Base-by-base conservation (phyloP, 2,797 vertebrate genomes). In the Avahi laniger region DNA sequence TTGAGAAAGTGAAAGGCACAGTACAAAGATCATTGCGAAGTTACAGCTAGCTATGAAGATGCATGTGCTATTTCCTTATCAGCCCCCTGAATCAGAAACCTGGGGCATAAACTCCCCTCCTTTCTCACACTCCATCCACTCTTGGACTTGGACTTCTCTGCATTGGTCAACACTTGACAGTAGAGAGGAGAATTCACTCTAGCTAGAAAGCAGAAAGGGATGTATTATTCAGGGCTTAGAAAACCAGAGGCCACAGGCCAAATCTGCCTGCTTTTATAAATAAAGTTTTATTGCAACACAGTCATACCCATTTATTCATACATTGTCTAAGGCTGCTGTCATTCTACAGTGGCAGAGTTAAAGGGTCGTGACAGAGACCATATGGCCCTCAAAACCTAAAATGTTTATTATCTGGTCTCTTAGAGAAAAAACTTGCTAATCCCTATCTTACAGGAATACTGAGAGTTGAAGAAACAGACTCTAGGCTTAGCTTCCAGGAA, bases 231-330 rank as follows among this genome's bases (percentile, higher is more conserved):
- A 70, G 20, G 20, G 11, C 1, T 70, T 12, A 65, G 15, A 30
- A 78, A 82, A 57, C 17, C 43, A 12, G 0, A 76, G 24, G 28
- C 59, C 38, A 28, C 2, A 5, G 41, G 73, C 17, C 17, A 59
- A 75, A 65, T 89, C 73, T 88, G 41, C 18, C 73, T 93, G 30
- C 69, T 86, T 91, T 85, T 73, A 28, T 59, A 70, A 94, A 90
- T 93, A 70, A 93, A 94, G 35, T 30, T 92, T 89, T 65, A 41
- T 54, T 89, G 43, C 14, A 95, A 28, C 1, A 28, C 1, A 5
- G 18, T 33, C 48, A 67, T n/a, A 83, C 10, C 13, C 50, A 65
- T 57, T 72, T 30, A n/a, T 72, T 33, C 73, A 80, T 7, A 22
- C 28, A 10, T 79, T 89, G 7, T 11, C 52, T 52, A 83, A 90